Conservation (phyloP, 2,888 invertebrate genomes). For the Escarpia spicata region DNA sequence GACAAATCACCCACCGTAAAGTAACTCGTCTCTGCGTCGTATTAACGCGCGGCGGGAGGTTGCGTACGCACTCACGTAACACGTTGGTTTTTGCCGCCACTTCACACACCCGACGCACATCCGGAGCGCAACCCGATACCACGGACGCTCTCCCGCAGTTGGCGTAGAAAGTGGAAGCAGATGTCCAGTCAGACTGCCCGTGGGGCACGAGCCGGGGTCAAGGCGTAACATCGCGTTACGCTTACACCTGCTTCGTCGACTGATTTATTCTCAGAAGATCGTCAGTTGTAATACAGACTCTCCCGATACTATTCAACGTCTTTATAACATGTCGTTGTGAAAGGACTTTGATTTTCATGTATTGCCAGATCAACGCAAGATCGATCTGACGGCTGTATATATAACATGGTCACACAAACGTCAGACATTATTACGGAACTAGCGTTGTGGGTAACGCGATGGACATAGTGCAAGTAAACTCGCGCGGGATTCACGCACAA, state of each 20-base stretch:
- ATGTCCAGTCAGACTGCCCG: background rate
- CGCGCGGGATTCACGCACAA: background rate
- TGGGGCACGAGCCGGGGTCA: background rate
- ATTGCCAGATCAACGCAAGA: background rate
- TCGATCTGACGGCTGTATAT: background rate
- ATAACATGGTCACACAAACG: background rate
- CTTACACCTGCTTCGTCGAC: background rate
- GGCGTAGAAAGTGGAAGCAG: background rate
- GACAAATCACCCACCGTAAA: background rate
- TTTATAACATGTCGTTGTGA: background rate
- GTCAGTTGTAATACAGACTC: background rate
- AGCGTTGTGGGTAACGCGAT: background rate
- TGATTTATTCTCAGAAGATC: background rate
- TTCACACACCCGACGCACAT: constrained; percentile 1
- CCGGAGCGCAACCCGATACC: background rate
- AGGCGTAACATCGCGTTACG: background rate
- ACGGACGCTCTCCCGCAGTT: background rate
- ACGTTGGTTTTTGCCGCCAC: constrained; percentile 5
- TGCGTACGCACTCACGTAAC: constrained; percentile 4
- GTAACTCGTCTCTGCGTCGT: background rate
- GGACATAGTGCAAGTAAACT: background rate
- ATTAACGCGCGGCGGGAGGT: background rate
- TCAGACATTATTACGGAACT: background rate
- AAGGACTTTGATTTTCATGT: background rate
- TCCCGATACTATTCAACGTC: background rate